These are phyloP conservation scores for Byasa hedistus DNA, from an alignment of 2,888 invertebrate species.

Conservation along the genomic window DNA sequence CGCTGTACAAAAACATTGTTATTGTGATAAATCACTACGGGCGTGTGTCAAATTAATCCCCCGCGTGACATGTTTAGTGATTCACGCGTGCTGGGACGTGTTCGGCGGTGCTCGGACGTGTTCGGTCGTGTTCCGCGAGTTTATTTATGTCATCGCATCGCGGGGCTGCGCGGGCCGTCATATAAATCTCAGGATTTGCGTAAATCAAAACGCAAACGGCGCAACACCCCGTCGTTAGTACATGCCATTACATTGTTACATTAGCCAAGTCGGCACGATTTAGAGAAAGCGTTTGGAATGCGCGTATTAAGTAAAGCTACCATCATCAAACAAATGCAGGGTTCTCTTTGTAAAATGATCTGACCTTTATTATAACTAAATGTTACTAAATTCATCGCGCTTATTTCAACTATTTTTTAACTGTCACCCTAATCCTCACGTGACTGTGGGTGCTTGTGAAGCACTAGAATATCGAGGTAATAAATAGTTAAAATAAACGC, in stretches of 20 bases:
- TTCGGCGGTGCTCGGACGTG: constrained; percentile 51
- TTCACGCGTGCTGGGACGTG: constrained; percentile 40
- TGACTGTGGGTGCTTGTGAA: too few relatives aligned
- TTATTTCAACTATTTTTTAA: too few relatives aligned
- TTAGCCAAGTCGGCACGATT: not conserved
- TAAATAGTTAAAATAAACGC: too few relatives aligned
- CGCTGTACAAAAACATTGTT: constrained; percentile 28
- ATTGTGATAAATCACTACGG: constrained; percentile 38
- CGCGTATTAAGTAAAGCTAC: not conserved
- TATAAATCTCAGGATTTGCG: constrained; percentile 39
- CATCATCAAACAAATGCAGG: too few relatives aligned
- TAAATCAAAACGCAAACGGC: constrained; percentile 35
- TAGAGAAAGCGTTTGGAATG: not conserved
- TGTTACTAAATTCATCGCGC: too few relatives aligned
- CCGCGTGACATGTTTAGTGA: constrained; percentile 41
- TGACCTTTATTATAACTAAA: too few relatives aligned
- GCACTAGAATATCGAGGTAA: too few relatives aligned
- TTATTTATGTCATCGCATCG: constrained; percentile 61
- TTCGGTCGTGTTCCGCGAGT: constrained; percentile 45
- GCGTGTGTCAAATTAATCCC: constrained; percentile 60
- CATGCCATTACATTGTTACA: constrained; percentile 21
- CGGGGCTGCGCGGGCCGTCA: constrained; percentile 45
- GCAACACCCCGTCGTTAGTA: constrained; percentile 26
- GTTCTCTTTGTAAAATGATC: too few relatives aligned
- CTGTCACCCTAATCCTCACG: too few relatives aligned